These are phyloP conservation scores for Tubulanus polymorphus DNA, from an alignment of 2,888 invertebrate species.

Conservation along the genomic window DNA sequence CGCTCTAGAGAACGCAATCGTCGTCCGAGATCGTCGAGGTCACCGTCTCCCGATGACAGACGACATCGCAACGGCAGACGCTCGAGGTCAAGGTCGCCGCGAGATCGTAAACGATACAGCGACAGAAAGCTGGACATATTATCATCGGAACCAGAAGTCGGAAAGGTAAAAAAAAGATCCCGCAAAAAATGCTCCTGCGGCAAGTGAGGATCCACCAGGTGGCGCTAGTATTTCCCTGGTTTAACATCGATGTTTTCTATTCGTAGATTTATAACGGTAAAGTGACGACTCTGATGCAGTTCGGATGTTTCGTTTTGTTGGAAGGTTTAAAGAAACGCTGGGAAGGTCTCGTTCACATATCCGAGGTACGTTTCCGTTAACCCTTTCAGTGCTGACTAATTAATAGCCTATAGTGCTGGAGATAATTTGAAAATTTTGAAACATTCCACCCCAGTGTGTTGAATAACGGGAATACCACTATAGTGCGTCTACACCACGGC, in stretches of 20 bases:
- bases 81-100: slow-evolving; percentile 17
- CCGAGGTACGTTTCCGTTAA: slow-evolving; percentile 61
- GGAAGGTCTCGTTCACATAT: slow-evolving; percentile 97
- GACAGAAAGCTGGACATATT: no score
- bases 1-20: slow-evolving; percentile 31
- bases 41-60: no score
- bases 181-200: slow-evolving; percentile 5
- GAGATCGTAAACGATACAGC: slow-evolving; percentile 25
- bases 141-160: slow-evolving; percentile 57
- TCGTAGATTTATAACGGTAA: slow-evolving; percentile 82
- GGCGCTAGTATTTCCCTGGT: no score
- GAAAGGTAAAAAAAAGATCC: slow-evolving; percentile 49
- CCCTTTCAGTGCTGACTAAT: no score
- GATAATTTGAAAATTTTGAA: no score
- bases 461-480: no score
- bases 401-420: no score
- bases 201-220: no score
- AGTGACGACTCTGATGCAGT: slow-evolving; percentile 93
- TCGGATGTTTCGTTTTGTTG: slow-evolving; percentile 95
- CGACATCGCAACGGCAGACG: not conserved
- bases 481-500: no score
- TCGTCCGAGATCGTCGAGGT: slow-evolving; percentile 14
- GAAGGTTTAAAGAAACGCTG: slow-evolving; percentile 81
- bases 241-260: slow-evolving; percentile 2
- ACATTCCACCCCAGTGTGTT: no score